phyloP scores from a whole-genome alignment of 1,140 invertebrate genomes.

The Caerostris extrusa region DNA sequence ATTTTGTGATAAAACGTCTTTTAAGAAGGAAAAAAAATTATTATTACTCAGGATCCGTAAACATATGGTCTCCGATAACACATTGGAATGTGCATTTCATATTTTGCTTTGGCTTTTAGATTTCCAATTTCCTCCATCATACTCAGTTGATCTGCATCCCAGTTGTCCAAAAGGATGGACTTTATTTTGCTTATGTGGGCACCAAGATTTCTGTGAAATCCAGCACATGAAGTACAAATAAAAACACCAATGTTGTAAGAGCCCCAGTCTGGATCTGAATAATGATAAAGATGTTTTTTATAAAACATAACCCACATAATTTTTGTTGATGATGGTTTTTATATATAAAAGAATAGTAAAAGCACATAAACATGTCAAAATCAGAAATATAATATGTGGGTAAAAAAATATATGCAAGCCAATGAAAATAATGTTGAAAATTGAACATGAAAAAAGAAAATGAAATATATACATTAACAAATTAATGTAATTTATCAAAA shows the following conservation, averaged over 20 bases:
- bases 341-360: no score
- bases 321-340: no score
- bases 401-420: no score
- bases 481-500: no score
- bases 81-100: conserved; percentile 90
- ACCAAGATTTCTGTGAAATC: conserved; percentile 91
- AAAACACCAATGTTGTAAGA: conserved; percentile 96
- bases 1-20: no score
- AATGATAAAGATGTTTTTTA: no score
- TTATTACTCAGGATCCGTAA: conserved; percentile 89
- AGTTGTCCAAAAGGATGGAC: conserved; percentile 92
- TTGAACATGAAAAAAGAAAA: no score
- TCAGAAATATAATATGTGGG: no score
- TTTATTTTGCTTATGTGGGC: conserved; percentile 94
- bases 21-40: background rate
- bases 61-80: conserved; percentile 91
- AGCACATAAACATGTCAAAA: no score
- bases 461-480: no score
- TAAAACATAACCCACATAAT: no score
- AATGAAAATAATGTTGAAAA: no score
- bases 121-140: conserved; percentile 91
- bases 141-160: conserved; percentile 81
- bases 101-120: conserved; percentile 87
- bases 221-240: conserved; percentile 91
- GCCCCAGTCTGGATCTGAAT: conserved; percentile 91